Evolutionary conservation across 2,797 vertebrate genomes (phyloP), one percentile per base, ranked within the genome.

Genomic region (Lepus oiostolus): DNA sequence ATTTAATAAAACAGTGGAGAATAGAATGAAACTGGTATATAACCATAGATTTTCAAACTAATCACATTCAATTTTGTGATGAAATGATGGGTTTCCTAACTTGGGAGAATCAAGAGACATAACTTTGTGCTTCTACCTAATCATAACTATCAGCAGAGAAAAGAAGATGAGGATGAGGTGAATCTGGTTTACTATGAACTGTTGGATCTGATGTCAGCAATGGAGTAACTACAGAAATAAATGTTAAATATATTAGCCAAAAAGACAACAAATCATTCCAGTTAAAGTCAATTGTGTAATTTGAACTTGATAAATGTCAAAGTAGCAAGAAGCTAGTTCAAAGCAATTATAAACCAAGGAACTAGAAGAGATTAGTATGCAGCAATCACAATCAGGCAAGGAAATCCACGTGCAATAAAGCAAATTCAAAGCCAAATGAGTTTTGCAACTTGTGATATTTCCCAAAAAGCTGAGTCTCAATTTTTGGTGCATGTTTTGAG

Each of bases 41-140:
- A 83, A 76, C 30, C 21, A 17, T 84, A 52, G 54, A 72, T 92
- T 95, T 96, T 95, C 32, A 91, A 91, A 75, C 32, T 93, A 58
- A 89, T 91, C 58, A 85, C 90, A 93, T 94, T 88, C 7, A 24
- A 38, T 93, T 83, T 92, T 92, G 71, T 32, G 35, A 75, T 68
- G 21, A 16, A 87, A 93, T 77, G 17, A 79, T 92, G 54, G 26
- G 7, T 4, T 92, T 85, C 5, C 35, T 85, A 82, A 67, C 7
- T 21, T 28, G 93, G 50, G 12, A 85, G 77, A 92, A 88, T 62
- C 54, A 62, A 42, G 38, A 88, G 38, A 38, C 79, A 3, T 11
- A 58, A 86, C 38, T 52, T 60, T 58, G 16, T 91, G 38, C 84
- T 13, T 84, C 21, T 80, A 2, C 1, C 5, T 38, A 68, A 70